Evolutionary conservation across 2,113 vertebrate genomes (phyloP).

Genomic region (Mirounga angustirostris): DNA sequence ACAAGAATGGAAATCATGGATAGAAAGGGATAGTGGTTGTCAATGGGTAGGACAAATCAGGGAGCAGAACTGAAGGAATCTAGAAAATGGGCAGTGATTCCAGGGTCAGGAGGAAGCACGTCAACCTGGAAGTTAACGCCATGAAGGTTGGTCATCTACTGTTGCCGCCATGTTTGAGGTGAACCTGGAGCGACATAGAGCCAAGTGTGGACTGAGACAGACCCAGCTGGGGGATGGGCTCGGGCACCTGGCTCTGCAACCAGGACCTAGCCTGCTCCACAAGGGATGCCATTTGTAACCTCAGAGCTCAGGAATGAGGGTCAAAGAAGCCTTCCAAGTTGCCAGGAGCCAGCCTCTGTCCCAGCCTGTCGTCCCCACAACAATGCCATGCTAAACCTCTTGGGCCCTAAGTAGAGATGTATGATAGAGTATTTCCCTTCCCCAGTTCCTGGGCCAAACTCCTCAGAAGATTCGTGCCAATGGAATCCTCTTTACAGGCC

Average conservation of each 20-base stretch:
- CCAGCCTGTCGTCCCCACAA: background rate
- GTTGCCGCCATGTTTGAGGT: rapidly evolving
- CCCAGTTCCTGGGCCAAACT: background rate
- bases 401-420: background rate
- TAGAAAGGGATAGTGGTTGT: background rate
- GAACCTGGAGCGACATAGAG: background rate
- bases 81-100: background rate
- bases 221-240: background rate
- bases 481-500: background rate
- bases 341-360: background rate
- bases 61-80: background rate
- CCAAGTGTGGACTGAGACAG: background rate
- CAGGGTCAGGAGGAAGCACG: background rate
- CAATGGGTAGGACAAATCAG: background rate
- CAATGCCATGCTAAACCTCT: background rate
- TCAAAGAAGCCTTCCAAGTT: background rate
- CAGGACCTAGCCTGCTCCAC: background rate
- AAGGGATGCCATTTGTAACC: background rate
- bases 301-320: background rate
- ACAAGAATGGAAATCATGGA: background rate
- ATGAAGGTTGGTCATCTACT: background rate
- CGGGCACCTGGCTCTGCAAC: background rate
- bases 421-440: background rate
- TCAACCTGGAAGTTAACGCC: background rate
- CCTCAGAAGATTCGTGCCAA: background rate